Base-by-base conservation (phyloP, 2,113 vertebrate genomes). In the Egretta garzetta region DNA sequence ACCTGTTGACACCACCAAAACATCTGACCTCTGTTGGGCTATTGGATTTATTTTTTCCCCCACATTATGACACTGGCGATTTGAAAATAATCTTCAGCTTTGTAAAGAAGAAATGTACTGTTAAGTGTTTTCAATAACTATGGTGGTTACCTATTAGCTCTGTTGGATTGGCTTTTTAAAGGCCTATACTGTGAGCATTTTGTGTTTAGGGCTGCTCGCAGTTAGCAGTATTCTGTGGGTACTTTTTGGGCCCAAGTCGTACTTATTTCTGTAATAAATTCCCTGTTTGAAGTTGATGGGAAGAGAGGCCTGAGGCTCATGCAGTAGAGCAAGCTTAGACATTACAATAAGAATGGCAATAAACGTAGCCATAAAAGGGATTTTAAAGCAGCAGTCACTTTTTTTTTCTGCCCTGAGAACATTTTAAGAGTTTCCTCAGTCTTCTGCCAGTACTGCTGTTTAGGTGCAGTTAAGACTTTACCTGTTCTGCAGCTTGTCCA, bases 251-350 rank as follows among this genome's bases (percentile, higher is more conserved):
- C 50, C 68, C 68, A 88, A 85, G 58, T 53, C 4, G 10, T 80
- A n/a, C 62, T 88, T 91, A 68, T 49, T 97, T 88, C 74, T 66
- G 45, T 87, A 89, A 75, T 86, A 94, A 90, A 93, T 94, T 91
- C 66, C 49, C 68, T 67, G 71, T 94, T 96, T 75, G 64, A 91
- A 84, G 64, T 33, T 81, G 91, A 76, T 87, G 64, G 87, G 73
- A 70, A 94, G 83, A 92, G 83, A 91, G 71, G 87, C 93, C 94
- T 52, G 89, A 94, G 91, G 86, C 89, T 96, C 60, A 59, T 43
- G 80, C 59, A 82, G 55, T 26, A 76, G 75, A 92, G 82, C 80
- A 94, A 91, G 89, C 86, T 79, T 74, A 87, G 80, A 67, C 66
- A 64, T 79, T 87, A 71, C 91, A 89, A 56, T 89, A 91, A 87